phyloP scores from a whole-genome alignment of 1,140 invertebrate genomes.

The Caerostris extrusa region DNA sequence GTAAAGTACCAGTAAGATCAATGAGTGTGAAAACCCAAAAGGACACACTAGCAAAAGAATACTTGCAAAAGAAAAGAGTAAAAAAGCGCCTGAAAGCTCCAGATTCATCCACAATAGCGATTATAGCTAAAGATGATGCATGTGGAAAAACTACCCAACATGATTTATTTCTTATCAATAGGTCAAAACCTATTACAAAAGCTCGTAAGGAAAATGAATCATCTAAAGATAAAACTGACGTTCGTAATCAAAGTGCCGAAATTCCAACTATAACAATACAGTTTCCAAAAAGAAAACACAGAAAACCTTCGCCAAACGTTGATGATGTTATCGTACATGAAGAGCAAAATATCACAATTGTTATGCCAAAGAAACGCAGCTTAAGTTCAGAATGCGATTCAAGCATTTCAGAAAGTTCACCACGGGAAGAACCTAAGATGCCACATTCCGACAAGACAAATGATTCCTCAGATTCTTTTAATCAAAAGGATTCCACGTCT shows the following conservation, averaged over 20 bases:
- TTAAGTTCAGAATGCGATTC: slow-evolving; percentile 66
- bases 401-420: slow-evolving; percentile 58
- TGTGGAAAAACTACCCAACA: background rate
- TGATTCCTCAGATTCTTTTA: background rate
- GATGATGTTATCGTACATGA: background rate
- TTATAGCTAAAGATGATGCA: background rate
- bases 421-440: background rate
- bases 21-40: slow-evolving; percentile 63
- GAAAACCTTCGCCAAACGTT: background rate
- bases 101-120: background rate
- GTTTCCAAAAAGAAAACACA: slow-evolving; percentile 59
- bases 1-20: slow-evolving; percentile 5
- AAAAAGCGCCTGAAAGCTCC: slow-evolving; percentile 69
- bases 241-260: background rate
- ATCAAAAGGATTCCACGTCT: background rate
- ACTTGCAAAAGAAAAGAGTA: slow-evolving; percentile 20
- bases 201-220: background rate
- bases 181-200: background rate
- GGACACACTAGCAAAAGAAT: slow-evolving; percentile 29
- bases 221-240: background rate
- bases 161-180: background rate
- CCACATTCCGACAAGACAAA: slow-evolving; percentile 5
- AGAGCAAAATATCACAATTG: slow-evolving; percentile 54
- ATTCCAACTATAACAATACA: slow-evolving; percentile 67
- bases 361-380: slow-evolving; percentile 67